phyloP scores from a whole-genome alignment of 2,113 vertebrate genomes.

The Corythaixoides concolor region DNA sequence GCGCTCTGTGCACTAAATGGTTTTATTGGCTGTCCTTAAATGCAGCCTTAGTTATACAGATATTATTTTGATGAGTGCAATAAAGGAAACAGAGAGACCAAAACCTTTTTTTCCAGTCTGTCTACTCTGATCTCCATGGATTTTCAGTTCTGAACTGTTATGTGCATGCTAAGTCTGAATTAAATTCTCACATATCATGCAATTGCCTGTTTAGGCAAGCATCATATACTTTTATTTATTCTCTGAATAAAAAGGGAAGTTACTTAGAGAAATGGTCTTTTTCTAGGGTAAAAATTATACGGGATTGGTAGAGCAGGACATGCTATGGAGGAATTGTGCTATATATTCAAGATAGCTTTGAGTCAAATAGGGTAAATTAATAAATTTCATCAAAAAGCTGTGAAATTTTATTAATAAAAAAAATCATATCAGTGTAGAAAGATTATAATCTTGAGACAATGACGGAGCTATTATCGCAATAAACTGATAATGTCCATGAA shows the following conservation, averaged over 20 bases:
- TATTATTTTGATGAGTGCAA: background rate
- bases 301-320: background rate
- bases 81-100: background rate
- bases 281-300: background rate
- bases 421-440: background rate
- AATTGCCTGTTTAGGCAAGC: background rate
- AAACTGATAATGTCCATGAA: background rate
- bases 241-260: background rate
- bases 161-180: background rate
- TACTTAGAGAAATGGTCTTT: background rate
- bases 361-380: background rate
- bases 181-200: background rate
- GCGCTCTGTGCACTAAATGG: background rate
- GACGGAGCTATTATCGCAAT: background rate
- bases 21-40: background rate
- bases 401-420: background rate
- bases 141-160: background rate
- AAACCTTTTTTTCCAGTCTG: background rate
- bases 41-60: background rate
- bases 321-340: background rate
- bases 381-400: background rate
- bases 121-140: fast-evolving
- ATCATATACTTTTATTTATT: background rate
- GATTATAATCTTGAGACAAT: background rate
- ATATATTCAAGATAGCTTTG: background rate